These are phyloP conservation scores for Noctua fimbriata DNA, from an alignment of 2,888 invertebrate genomes.

Conservation along the genomic window DNA sequence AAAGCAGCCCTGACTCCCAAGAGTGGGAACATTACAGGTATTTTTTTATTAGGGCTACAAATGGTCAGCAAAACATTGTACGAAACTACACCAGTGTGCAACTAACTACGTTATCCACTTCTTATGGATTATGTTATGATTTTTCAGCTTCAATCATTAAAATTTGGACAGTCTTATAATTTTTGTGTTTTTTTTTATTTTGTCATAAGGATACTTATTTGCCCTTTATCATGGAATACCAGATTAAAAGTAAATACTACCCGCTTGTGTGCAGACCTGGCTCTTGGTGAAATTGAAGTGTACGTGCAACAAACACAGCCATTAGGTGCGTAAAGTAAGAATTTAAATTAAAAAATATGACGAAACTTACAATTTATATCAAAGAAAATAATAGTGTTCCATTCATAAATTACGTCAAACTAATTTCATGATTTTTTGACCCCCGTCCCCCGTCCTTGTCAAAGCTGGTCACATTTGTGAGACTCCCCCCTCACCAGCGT, in stretches of 20 bases:
- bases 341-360: too few species aligned
- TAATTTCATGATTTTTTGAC: too few species aligned
- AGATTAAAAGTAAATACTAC: not conserved
- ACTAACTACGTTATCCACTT: not conserved
- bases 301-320: not conserved
- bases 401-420: too few species aligned
- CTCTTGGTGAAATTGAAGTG: not conserved
- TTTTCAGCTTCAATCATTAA: constrained; percentile 5
- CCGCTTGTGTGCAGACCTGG: not conserved
- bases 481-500: too few species aligned
- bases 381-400: not conserved
- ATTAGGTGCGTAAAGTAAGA: not conserved
- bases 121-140: not conserved
- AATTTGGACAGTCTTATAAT: not conserved
- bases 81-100: not conserved
- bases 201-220: not conserved
- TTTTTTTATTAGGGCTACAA: not conserved
- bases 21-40: not conserved
- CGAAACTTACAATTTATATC: not conserved
- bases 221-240: not conserved
- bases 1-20: not conserved
- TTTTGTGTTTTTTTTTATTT: not conserved
- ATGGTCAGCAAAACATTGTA: not conserved
- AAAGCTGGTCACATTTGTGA: too few species aligned
- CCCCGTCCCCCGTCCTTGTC: too few species aligned